Evolutionary conservation across 2,797 vertebrate genomes (phyloP), one percentile per base, ranked within the genome.

Genomic region (Corythornis leucogaster): DNA sequence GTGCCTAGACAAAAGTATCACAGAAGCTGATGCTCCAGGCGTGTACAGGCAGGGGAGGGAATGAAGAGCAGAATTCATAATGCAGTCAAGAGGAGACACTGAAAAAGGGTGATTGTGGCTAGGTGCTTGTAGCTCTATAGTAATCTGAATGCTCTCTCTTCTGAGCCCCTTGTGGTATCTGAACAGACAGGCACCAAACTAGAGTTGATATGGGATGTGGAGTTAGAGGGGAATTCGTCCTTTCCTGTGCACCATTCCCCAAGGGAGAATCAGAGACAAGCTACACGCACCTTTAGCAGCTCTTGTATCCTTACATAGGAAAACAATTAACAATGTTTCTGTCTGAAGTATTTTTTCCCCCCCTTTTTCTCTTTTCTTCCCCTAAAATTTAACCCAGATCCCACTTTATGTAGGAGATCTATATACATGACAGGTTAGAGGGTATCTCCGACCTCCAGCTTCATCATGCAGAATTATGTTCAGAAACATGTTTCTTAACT

Each of bases 301-400:
- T 66, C 22, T 38, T 62, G 2, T 28, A 66, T 28, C 28, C 16
- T 76, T 26, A 57, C 16, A n/a, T 0, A 69, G 7, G 25, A 73
- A 76, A 68, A 20, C 1, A 42, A 20, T 24, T 76, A 11, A 24
- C 0, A 40, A 40, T 43, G 4, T 75, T 48, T 30, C 30, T 43
- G 6, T 18, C 8, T 12, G 26, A 69, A 80, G 22, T 19, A 12
- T 1, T 20, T 38, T 58, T 70, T n/a, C 22, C 4, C 1, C 10
- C 10, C 20, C 42, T 12, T 5, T 14, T 1, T 11, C 1, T 9
- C 9, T 5, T 9, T 12, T 12, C 3, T 1, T 0, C 1, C 6
- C 1, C 7, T n/a, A n/a, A 55, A 63, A 53, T 45, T 61, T 50
- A 48, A 28, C 13, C 3, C 7, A 28, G 10, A 62, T 42, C 15